A percentile compares a stretch with the other conserved stretches of the same genome.
These are phyloP conservation scores for Melinopterus prodromus DNA, from an alignment of 2,888 invertebrate genomes.

Conservation along the genomic window DNA sequence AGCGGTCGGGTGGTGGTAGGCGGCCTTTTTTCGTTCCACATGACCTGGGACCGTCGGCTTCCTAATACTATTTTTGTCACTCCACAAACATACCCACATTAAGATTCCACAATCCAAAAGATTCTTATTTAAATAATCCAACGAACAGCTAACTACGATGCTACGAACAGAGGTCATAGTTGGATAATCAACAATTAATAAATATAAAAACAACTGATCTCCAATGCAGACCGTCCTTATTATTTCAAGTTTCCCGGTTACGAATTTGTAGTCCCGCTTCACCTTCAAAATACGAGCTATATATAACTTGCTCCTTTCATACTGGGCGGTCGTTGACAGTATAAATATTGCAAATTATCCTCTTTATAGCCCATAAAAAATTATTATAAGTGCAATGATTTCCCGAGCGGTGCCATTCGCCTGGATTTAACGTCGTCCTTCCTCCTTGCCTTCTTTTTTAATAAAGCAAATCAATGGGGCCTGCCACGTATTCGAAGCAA, in stretches of 20 bases:
- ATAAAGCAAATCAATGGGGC: constrained; percentile 19
- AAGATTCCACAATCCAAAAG: too few species aligned
- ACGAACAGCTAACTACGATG: too few species aligned
- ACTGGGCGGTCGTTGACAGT: background rate
- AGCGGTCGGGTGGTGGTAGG: too few species aligned
- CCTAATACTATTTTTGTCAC: too few species aligned
- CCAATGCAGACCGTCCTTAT: too few species aligned
- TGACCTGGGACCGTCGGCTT: too few species aligned
- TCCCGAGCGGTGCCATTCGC: constrained; percentile 21
- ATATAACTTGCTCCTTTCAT: constrained; percentile 19
- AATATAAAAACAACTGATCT: too few species aligned
- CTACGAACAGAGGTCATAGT: too few species aligned
- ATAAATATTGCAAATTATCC: constrained; percentile 20
- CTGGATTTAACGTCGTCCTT: constrained; percentile 18
- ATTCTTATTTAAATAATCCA: too few species aligned
- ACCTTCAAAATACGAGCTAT: background rate
- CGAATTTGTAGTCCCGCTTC: background rate
- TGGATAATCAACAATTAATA: too few species aligned
- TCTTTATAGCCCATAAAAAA: constrained; percentile 24
- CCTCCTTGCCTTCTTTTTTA: constrained; percentile 17
- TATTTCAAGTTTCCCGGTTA: background rate
- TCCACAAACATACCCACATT: too few species aligned
- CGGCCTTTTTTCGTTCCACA: too few species aligned
- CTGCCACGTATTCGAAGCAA: background rate
- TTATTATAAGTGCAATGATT: constrained; percentile 27